A percentile compares a stretch with the other conserved stretches of the same genome.
Evolutionary conservation across 2,797 vertebrate genomes (phyloP).

Genomic region (Molossus alvarezi): DNA sequence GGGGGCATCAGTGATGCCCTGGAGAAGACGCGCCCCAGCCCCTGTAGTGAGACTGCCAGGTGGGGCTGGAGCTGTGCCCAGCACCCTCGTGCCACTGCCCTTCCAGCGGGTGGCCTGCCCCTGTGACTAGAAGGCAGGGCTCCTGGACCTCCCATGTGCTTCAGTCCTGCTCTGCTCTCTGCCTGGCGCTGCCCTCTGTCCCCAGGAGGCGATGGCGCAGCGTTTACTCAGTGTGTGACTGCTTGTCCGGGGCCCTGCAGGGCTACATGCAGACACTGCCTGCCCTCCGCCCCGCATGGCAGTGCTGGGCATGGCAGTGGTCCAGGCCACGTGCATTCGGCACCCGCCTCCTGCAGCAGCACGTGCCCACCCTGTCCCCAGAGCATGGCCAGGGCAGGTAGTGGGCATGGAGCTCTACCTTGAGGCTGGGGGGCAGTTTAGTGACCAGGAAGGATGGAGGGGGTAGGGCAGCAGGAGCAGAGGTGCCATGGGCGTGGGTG

Average conservation of each 20-base stretch:
- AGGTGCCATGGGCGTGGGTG: accelerated
- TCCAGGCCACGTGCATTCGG: accelerated
- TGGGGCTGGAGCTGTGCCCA: neutral
- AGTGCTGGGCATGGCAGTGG: accelerated
- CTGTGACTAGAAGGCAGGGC: neutral
- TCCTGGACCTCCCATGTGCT: neutral
- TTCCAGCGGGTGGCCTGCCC: no score
- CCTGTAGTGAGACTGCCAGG: neutral
- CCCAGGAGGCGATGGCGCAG: neutral
- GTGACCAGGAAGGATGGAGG: neutral
- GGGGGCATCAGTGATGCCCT: accelerated
- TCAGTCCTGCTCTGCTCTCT: neutral
- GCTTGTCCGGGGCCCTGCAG: neutral
- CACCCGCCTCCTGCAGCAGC: neutral
- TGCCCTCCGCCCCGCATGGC: neutral
- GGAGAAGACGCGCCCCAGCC: neutral
- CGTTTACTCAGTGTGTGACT: neutral
- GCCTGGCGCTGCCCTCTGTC: neutral
- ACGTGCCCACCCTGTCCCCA: neutral
- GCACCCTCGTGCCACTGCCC: neutral
- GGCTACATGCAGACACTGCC: neutral
- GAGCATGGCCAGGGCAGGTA: neutral
- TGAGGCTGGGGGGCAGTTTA: neutral
- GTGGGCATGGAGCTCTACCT: neutral
- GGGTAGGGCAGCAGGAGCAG: neutral